Evolutionary conservation across 2,888 invertebrate genomes (phyloP).

Genomic region (Machimus rusticus): DNA sequence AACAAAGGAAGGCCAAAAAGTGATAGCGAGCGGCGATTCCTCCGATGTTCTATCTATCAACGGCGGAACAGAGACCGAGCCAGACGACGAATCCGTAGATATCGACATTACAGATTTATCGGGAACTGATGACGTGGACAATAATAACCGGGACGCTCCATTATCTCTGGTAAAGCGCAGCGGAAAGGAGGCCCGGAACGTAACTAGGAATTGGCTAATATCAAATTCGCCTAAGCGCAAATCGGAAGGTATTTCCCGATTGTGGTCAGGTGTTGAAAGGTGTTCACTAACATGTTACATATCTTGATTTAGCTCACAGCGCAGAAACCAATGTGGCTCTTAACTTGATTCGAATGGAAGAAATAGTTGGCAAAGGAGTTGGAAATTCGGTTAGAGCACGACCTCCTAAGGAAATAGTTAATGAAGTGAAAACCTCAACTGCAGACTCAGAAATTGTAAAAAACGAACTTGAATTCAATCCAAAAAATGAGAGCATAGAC

Average conservation of each 20-base stretch:
- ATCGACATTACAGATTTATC: slow-evolving; percentile 62
- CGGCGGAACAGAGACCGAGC: slow-evolving; percentile 49
- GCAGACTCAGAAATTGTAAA: slow-evolving; percentile 36
- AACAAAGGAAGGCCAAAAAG: slow-evolving; percentile 56
- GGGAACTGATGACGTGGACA: slow-evolving; percentile 54
- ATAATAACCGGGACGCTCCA: slow-evolving; percentile 51
- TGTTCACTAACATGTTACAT: neutral
- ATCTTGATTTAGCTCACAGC: slow-evolving; percentile 11
- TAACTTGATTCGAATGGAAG: slow-evolving; percentile 52
- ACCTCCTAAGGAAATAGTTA: slow-evolving; percentile 40
- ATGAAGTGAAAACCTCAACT: slow-evolving; percentile 33
- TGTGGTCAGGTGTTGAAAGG: neutral
- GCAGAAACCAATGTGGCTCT: slow-evolving; percentile 45
- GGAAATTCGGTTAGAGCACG: slow-evolving; percentile 28
- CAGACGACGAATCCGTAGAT: slow-evolving; percentile 63
- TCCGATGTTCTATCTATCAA: slow-evolving; percentile 50
- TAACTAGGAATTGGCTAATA: slow-evolving; percentile 57
- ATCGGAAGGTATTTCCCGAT: slow-evolving; percentile 47
- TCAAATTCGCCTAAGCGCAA: slow-evolving; percentile 55
- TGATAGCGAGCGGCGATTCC: slow-evolving; percentile 48
- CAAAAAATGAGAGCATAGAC: neutral
- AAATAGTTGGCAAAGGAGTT: slow-evolving; percentile 37
- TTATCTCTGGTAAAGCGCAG: slow-evolving; percentile 53
- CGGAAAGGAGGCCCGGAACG: slow-evolving; percentile 42
- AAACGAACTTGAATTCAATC: slow-evolving; percentile 33